Evolutionary conservation across 2,888 invertebrate species (phyloP).

Genomic region (Busseola fusca): DNA sequence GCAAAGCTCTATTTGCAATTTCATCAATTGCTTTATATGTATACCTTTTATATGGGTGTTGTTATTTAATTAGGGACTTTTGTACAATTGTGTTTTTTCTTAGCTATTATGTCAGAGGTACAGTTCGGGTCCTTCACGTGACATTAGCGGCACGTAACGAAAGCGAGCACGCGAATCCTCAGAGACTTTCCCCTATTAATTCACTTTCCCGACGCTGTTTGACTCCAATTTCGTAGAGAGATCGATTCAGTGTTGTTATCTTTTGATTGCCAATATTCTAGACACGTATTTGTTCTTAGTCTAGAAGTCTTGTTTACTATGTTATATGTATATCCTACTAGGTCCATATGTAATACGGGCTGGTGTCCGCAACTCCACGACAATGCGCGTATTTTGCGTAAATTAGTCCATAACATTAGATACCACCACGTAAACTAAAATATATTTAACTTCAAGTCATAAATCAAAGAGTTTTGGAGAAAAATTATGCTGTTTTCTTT

Average conservation of each 20-base stretch:
- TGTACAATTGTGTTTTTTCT: constrained; percentile 15
- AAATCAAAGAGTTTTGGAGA: no score
- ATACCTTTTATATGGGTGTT: constrained; percentile 65
- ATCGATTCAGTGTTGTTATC: constrained; percentile 50
- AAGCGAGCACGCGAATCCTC: constrained; percentile 81
- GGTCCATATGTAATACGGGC: no score
- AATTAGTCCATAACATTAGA: no score
- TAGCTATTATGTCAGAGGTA: constrained; percentile 20
- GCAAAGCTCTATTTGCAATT: constrained; percentile 82
- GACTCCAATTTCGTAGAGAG: constrained; percentile 58
- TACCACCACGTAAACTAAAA: no score
- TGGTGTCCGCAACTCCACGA: no score
- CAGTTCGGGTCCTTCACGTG: constrained; percentile 61
- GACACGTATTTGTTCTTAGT: constrained; percentile 35
- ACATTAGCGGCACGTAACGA: constrained; percentile 75
- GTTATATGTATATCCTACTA: no score
- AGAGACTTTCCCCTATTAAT: constrained; percentile 86
- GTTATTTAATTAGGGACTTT: constrained; percentile 73
- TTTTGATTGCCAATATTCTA: constrained; percentile 45
- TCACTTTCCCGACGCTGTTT: constrained; percentile 81
- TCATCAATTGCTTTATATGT: constrained; percentile 70
- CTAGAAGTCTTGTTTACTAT: constrained; percentile 17
- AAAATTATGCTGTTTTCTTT: no score
- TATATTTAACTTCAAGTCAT: no score
- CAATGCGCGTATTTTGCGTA: no score